Percentiles rank a stretch among this genome's conserved stretches.
Conservation (phyloP, 2,888 invertebrate species). For the Drosophila colorata region DNA sequence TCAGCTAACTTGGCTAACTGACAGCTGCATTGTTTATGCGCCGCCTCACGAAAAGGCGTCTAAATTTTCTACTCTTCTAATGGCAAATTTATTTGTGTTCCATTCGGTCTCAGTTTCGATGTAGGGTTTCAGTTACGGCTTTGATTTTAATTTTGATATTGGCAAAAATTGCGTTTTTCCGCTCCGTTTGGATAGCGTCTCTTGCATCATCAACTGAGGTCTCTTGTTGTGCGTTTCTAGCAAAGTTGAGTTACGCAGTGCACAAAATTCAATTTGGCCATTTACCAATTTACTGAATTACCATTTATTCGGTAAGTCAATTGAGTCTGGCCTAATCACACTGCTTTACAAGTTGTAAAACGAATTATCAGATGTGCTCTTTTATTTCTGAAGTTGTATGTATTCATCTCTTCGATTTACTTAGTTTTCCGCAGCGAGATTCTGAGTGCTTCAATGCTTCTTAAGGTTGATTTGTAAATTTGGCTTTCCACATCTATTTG, state of each 20-base stretch:
- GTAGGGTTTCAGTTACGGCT: constrained; percentile 26
- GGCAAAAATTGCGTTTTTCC: neutral
- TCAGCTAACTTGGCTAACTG: constrained; percentile 52
- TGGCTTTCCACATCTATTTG: too few species aligned
- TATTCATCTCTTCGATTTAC: too few species aligned
- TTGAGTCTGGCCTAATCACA: constrained; percentile 1
- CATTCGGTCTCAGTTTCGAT: constrained; percentile 9
- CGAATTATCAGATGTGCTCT: too few species aligned
- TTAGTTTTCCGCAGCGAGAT: too few species aligned
- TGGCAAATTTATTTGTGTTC: constrained; percentile 68
- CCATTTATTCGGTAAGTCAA: constrained; percentile 11
- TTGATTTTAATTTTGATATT: constrained; percentile 22
- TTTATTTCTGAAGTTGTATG: too few species aligned
- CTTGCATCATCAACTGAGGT: constrained; percentile 4
- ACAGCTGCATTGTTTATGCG: constrained; percentile 74
- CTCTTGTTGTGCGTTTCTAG: constrained; percentile 5
- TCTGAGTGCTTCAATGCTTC: too few species aligned
- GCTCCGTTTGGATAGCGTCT: neutral
- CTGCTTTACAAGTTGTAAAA: neutral
- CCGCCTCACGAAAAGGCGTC: constrained; percentile 54
- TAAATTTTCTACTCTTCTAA: constrained; percentile 58
- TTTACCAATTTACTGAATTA: constrained; percentile 41
- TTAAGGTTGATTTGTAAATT: too few species aligned
- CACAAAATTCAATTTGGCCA: constrained; percentile 45
- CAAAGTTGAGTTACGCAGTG: constrained; percentile 18